Conservation (phyloP, 2,113 vertebrate species). For the Columbina picui region DNA sequence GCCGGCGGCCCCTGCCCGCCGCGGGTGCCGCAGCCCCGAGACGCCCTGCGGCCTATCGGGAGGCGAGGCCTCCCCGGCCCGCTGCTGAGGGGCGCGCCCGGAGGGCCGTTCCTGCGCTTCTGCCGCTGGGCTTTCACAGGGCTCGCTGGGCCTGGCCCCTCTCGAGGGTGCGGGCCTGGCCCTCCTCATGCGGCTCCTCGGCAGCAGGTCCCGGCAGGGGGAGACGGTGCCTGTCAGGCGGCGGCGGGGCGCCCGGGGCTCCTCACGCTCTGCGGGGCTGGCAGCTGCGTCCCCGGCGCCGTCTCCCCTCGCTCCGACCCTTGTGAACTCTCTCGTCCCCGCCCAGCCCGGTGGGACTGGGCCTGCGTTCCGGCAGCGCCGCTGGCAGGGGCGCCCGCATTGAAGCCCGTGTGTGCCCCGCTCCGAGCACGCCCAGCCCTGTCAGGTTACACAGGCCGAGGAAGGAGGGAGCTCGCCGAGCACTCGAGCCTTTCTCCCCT, state of each 20-base stretch:
- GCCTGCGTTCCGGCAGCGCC: neutral
- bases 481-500: neutral
- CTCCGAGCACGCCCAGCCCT: neutral
- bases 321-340: neutral
- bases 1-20: neutral
- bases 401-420: neutral
- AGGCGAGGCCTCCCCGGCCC: neutral
- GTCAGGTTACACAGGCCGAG: neutral
- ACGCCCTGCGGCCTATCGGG: neutral
- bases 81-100: neutral
- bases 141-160: neutral
- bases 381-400: neutral
- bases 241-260: neutral
- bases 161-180: neutral
- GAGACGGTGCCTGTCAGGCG: neutral
- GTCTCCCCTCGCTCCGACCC: neutral
- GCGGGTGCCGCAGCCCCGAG: neutral
- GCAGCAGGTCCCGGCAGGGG: neutral
- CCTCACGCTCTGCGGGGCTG: neutral
- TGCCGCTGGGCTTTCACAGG: neutral
- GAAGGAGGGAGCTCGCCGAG: neutral
- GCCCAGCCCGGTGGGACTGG: neutral
- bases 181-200: neutral
- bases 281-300: neutral
- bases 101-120: neutral